Percentiles rank a stretch among this genome's conserved stretches.
phyloP scores from a whole-genome alignment of 2,797 vertebrate genomes.

The Masticophis lateralis region DNA sequence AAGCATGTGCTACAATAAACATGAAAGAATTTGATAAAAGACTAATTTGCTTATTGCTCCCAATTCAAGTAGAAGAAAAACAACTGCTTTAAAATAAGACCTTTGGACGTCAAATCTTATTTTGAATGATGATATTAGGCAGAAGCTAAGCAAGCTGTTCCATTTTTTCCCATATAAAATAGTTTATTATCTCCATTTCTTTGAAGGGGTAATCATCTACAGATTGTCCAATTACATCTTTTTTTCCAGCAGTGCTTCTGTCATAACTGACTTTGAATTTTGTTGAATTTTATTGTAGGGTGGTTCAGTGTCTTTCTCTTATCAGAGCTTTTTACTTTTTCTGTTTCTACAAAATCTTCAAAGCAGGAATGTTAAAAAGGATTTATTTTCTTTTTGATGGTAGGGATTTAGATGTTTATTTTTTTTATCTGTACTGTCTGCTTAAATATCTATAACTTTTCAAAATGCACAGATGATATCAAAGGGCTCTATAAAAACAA shows the following conservation, averaged over 20 bases:
- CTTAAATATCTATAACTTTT: conserved; percentile 37
- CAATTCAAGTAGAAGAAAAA: neutral
- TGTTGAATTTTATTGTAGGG: conserved; percentile 64
- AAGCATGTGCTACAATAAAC: neutral
- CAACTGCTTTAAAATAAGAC: conserved; percentile 1
- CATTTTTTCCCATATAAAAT: neutral
- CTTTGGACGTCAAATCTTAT: neutral
- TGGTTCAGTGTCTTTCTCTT: conserved; percentile 44
- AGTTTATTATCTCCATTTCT: conserved; percentile 33
- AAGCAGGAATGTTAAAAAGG: conserved; percentile 60
- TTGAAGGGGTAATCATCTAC: conserved; percentile 42
- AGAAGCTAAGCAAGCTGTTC: conserved; percentile 34
- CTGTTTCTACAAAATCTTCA: conserved; percentile 64
- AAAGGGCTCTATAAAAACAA: conserved; percentile 23
- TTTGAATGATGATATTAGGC: conserved; percentile 3
- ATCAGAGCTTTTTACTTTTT: conserved; percentile 53
- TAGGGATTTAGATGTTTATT: conserved; percentile 34
- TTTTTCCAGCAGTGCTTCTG: conserved; percentile 27
- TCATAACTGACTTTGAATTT: conserved; percentile 47
- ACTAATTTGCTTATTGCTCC: neutral
- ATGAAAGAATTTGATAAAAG: neutral
- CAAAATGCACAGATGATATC: conserved; percentile 21
- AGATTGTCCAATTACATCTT: conserved; percentile 57
- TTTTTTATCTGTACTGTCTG: neutral
- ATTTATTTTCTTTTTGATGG: conserved; percentile 42